phyloP scores from a whole-genome alignment of 2,888 invertebrate species.

The Proisotoma minuta region DNA sequence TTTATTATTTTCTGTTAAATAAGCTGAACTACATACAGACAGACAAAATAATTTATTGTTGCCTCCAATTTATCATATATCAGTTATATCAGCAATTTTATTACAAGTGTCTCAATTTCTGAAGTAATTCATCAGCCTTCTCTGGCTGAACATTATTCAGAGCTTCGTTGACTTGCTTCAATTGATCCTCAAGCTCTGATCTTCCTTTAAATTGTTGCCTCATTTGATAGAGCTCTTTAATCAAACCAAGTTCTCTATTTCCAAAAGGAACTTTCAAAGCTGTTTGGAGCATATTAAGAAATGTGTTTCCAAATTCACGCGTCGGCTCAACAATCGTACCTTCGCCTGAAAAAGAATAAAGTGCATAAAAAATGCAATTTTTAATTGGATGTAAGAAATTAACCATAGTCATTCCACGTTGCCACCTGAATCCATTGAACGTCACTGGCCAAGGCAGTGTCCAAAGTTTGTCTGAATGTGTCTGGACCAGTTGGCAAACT shows the following conservation, averaged over 20 bases:
- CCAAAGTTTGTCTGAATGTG: constrained; percentile 34
- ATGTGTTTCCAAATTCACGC: constrained; percentile 40
- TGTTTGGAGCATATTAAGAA: constrained; percentile 36
- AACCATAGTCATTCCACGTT: constrained; percentile 46
- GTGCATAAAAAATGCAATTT: background rate
- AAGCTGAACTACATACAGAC: too few relatives aligned
- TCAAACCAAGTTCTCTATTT: constrained; percentile 27
- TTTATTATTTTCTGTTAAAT: too few relatives aligned
- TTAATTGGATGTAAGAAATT: too few relatives aligned
- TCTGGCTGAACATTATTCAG: constrained; percentile 25
- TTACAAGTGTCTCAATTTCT: too few relatives aligned
- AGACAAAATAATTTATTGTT: too few relatives aligned
- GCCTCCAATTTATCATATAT: too few relatives aligned
- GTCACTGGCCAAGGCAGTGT: constrained; percentile 25
- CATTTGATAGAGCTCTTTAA: constrained; percentile 30
- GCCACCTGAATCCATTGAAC: constrained; percentile 32
- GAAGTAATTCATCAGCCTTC: constrained; percentile 23
- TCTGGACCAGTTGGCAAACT: constrained; percentile 10
- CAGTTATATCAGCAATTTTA: too few relatives aligned
- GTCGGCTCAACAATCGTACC: constrained; percentile 41
- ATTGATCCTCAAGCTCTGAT: background rate
- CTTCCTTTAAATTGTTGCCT: constrained; percentile 16
- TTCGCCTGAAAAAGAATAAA: constrained; percentile 11
- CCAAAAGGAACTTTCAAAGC: constrained; percentile 21
- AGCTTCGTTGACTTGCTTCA: constrained; percentile 28